Percentiles rank a stretch among this genome's conserved stretches.
These are phyloP conservation scores for Cygnus olor DNA, from an alignment of 2,797 vertebrate species.

Conservation along the genomic window DNA sequence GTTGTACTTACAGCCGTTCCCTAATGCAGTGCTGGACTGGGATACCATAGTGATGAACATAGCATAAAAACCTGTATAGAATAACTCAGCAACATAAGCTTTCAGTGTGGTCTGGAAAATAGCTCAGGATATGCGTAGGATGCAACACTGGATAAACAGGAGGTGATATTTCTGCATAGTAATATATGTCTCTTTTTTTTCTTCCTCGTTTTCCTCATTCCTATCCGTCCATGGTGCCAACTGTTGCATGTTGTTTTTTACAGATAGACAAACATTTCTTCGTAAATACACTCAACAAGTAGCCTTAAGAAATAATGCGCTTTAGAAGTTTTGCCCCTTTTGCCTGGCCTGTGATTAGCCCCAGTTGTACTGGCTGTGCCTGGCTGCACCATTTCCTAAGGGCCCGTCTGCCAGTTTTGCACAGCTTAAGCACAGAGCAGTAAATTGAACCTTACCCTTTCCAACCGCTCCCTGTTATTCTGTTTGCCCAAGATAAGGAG, in stretches of 20 bases:
- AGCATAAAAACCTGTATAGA: neutral
- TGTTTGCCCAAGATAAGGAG: slow-evolving; percentile 25
- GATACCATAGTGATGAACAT: neutral
- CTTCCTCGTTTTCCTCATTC: neutral
- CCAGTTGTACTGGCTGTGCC: neutral
- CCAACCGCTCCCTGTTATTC: slow-evolving; percentile 14
- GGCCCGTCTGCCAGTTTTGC: neutral
- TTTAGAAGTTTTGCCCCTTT: neutral
- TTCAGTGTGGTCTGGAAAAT: neutral
- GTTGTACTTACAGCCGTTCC: neutral
- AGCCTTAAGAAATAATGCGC: neutral
- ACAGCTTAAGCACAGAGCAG: neutral
- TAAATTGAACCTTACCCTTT: slow-evolving; percentile 36
- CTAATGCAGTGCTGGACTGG: neutral
- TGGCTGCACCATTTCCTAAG: slow-evolving; percentile 16
- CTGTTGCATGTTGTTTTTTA: neutral
- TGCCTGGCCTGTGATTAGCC: neutral
- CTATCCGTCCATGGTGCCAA: neutral
- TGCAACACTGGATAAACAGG: neutral
- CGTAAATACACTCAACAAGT: neutral
- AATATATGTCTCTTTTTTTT: neutral
- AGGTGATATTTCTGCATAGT: neutral
- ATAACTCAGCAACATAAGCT: neutral
- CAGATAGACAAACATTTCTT: neutral
- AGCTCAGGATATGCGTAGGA: neutral